Evolutionary conservation across 2,113 vertebrate species (phyloP), one percentile per base, ranked within the genome.

Genomic region (Gracilinanus agilis): DNA sequence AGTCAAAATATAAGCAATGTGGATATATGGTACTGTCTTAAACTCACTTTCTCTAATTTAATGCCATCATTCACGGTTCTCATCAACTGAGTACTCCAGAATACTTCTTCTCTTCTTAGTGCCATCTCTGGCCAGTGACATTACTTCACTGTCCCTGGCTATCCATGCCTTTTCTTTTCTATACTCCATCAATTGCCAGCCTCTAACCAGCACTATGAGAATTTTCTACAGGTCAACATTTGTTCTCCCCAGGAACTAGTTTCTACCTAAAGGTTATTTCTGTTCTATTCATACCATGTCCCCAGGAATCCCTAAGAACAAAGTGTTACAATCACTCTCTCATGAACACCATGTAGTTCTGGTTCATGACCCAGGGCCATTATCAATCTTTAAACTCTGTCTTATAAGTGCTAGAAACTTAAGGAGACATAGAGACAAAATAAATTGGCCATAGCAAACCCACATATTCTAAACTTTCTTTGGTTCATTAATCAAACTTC

Each of bases 401-500:
- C 61, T 75, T n/a, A 75, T n/a, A 75, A 83, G 67, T n/a, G 40
- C 67, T 83, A 83, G 29, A 83, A 83, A 83, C 19, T 83, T 83
- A 83, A 83, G 67, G 67, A 40, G 67, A 83, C n/a, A 40, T 16
- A 75, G n/a, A 83, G n/a, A 83, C n/a, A 83, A 83, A 83, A 83
- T 40, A 40, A 83, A 83, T 83, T 40, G 67, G 34, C n/a, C 67
- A 83, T 83, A 83, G 67, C n/a, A 83, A 83, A 83, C 67, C 67
- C n/a, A 83, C n/a, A 83, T 83, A 83, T 83, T 83, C 67, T 83
- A 83, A 83, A 83, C 19, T 83, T 83, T 83, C 67, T 40, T 40
- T 83, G 67, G 67, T 83, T 83, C 67, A 83, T 83, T 83, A 83
- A 83, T 83, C 67, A 83, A 83, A 83, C 67, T 83, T 40, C 34